phyloP scores from a whole-genome alignment of 2,113 vertebrate genomes.

The Stigmatopora nigra region DNA sequence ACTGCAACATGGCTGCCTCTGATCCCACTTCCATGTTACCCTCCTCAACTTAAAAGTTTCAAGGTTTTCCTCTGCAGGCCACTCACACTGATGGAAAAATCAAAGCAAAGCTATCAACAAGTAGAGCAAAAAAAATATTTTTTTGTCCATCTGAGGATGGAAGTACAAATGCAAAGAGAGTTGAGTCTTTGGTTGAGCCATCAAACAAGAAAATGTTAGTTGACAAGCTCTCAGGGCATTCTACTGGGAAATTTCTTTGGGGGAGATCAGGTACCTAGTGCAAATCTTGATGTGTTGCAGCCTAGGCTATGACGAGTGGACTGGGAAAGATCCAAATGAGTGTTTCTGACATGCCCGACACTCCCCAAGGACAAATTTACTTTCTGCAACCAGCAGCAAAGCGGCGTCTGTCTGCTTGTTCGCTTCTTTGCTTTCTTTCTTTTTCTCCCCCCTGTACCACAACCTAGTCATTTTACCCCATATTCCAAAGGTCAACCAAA shows the following conservation, averaged over 20 bases:
- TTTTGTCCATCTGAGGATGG: not conserved
- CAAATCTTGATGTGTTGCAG: slow-evolving; percentile 19
- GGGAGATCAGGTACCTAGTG: not conserved
- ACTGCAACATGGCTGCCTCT: not conserved
- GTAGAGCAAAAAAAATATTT: not conserved
- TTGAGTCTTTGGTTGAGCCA: not conserved
- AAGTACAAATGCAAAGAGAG: not conserved
- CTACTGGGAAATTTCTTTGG: not conserved
- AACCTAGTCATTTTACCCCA: slow-evolving; percentile 9
- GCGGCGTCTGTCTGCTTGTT: slow-evolving; percentile 19
- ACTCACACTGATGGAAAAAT: not conserved
- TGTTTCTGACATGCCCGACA: slow-evolving; percentile 28
- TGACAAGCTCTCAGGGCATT: not conserved
- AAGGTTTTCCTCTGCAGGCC: not conserved
- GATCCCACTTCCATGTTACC: not conserved
- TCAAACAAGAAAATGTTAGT: slow-evolving; percentile 5
- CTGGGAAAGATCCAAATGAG: slow-evolving; percentile 20
- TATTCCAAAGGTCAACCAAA: slow-evolving; percentile 30
- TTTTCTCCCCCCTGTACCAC: not conserved
- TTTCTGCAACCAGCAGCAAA: slow-evolving; percentile 26
- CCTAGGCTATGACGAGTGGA: not conserved
- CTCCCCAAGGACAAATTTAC: slow-evolving; percentile 33
- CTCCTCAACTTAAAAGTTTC: not conserved
- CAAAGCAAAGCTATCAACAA: not conserved
- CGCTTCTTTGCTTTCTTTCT: slow-evolving; percentile 9